Base-by-base conservation (phyloP, 1,140 invertebrate species). In the Pectinophora gossypiella region DNA sequence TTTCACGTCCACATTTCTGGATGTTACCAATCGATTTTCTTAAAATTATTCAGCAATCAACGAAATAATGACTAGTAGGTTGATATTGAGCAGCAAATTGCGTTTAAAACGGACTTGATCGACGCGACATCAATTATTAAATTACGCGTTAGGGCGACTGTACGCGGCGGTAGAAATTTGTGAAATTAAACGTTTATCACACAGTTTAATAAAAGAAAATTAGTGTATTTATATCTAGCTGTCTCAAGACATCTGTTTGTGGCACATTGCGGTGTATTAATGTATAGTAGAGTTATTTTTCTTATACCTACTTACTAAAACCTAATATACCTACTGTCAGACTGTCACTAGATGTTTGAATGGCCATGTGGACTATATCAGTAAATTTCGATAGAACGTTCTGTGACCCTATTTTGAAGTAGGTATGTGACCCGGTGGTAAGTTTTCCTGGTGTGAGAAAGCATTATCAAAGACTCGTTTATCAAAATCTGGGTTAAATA, bases 81-180 rank as follows among this genome's bases (percentile, higher is more conserved):
- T 15, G 7, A 18, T 13, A 40, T 40, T 2, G 36, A 40, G 16
- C 12, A 53, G 50, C 43, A 59, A 57, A 59, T 59, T 27, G 51
- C 53, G 40, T 61, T 57, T 47, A 56, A 64, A 66, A 58, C 50
- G 32, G 48, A 49, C 48, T 48, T 47, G 61, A 63, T 70, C 51
- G 61, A 64, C 59, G 59, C 61, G 58, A 54, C 55, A 58, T 59
- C 44, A 67, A 67, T 70, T 64, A 61, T 64, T 64, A 68, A 63
- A 71, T 68, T 64, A 55, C 63, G 60, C 61, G 59, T 65, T 72
- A 50, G 67, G 59, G 47, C 40, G 42, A 61, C 56, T 80, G 76
- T 80, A 76, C 52, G 62, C 64, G 64, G 72, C 74, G 76, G 74
- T 53, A 59, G 51, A 58, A 63, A 72, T 54, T 55, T 57, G 40